phyloP scores from a whole-genome alignment of 2,113 vertebrate species.

The Gracilinanus agilis region DNA sequence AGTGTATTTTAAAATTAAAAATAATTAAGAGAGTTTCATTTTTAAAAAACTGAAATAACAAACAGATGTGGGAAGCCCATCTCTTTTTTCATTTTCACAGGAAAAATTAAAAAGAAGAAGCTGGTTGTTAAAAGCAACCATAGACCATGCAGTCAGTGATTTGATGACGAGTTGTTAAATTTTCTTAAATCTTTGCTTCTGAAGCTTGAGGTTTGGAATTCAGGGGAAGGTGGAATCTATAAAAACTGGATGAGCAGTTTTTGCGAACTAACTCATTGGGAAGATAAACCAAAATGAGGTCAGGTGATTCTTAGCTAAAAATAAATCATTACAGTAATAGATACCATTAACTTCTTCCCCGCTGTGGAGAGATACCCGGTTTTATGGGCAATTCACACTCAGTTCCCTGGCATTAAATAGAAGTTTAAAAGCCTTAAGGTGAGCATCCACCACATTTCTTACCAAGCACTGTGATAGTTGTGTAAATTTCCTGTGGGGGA shows the following conservation, averaged over 20 bases:
- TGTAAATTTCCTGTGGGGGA: constrained; percentile 97
- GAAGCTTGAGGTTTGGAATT: constrained; percentile 32
- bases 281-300: constrained; percentile 62
- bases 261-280: too few relatives aligned
- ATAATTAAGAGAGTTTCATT: neutral
- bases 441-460: neutral
- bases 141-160: constrained; percentile 28
- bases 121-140: neutral
- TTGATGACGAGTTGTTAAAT: constrained; percentile 61
- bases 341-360: constrained; percentile 55
- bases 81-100: constrained; percentile 29
- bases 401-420: fast-evolving
- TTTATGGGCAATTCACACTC: neutral
- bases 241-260: too few relatives aligned
- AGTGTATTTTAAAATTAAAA: constrained; percentile 23
- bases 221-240: constrained; percentile 63
- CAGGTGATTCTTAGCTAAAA: constrained; percentile 38
- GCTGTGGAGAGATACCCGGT: constrained; percentile 22
- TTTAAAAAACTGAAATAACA: neutral
- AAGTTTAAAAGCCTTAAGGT: fast-evolving
- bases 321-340: constrained; percentile 25
- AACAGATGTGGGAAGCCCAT: neutral
- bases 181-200: constrained; percentile 58
- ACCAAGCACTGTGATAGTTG: constrained; percentile 97
- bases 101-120: constrained; percentile 21